phyloP scores from a whole-genome alignment of 1,140 invertebrate genomes.

The Hetaerina americana region DNA sequence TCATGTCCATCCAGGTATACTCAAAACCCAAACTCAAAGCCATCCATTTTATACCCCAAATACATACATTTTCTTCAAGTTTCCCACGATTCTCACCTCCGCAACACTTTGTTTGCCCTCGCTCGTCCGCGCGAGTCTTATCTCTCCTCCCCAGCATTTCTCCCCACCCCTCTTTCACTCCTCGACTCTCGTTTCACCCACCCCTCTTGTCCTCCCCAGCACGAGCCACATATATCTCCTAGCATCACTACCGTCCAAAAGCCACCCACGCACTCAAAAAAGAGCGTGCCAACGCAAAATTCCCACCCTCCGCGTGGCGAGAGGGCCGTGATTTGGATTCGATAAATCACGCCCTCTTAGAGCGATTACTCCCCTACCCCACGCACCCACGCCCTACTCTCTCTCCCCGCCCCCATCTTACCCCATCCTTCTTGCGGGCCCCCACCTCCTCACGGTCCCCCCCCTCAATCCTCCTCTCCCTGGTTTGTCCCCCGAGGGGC shows the following conservation, averaged over 20 bases:
- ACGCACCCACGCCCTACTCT: neutral
- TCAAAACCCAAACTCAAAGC: too few species aligned
- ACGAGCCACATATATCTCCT: neutral
- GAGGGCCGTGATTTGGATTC: neutral
- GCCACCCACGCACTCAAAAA: neutral
- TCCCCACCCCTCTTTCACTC: neutral
- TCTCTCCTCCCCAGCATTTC: neutral
- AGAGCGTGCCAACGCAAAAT: neutral
- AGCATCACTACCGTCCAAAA: neutral
- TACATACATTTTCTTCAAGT: too few species aligned
- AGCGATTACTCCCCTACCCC: neutral
- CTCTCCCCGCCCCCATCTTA: too few species aligned
- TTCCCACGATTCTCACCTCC: too few species aligned
- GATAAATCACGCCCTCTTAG: neutral
- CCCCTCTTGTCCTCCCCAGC: neutral
- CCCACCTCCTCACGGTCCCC: too few species aligned
- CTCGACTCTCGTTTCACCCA: neutral
- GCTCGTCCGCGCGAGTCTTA: too few species aligned
- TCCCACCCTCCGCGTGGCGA: neutral
- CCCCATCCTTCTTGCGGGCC: too few species aligned
- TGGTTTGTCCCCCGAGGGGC: too few species aligned
- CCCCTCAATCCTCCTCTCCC: too few species aligned
- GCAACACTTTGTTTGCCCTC: too few species aligned
- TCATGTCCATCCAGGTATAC: too few species aligned
- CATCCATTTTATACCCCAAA: too few species aligned